Base-by-base conservation (phyloP, 2,888 invertebrate genomes). In the Megaustenia siamemsis region DNA sequence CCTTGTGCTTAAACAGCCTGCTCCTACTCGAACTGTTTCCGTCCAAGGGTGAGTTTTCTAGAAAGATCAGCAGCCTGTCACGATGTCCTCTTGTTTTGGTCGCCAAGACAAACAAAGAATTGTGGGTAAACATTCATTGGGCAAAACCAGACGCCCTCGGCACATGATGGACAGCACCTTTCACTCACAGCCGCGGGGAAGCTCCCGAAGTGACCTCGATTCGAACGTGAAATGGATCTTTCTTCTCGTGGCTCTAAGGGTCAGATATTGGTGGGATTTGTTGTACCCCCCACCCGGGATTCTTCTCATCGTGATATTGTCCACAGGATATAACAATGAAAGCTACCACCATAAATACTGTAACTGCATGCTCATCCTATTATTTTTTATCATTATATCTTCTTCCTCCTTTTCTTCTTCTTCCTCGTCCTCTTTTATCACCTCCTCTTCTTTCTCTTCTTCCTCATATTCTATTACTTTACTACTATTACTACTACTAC, bases 61-160 rank as follows among this genome's bases (percentile, higher is more conserved):
- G n/a, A n/a, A n/a, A n/a, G n/a, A n/a, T n/a, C n/a, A n/a, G 28
- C n/a, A 75, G 28, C 32, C 75, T 45, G 45, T 75, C 75, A 32
- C 15, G 28, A 49, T 53, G 53, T n/a, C 24, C 21, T 53, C 75
- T 49, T 75, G 49, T 53, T 45, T 75, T 32, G 12, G 49, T 3
- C 2, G 32, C 45, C 28, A 40, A 49, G 75, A 32, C 43, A 32
- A 49, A 75, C 32, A 75, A 45, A 32, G 75, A 32, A 40, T 45
- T 75, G 75, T 49, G 75, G 45, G 49, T 75, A 75, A 75, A 75
- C 75, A 75, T 75, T 73, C n/a, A 53, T 75, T 21, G 32, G 45
- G 53, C 1, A 49, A 40, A 40, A 45, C 32, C 43, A 24, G 43
- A 12, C 1, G 5, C 18, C 4, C 75, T 75, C 49, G 53, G 28